Base-by-base conservation (phyloP, 2,113 vertebrate species). In the Rhinopomastus cyanomelas region DNA sequence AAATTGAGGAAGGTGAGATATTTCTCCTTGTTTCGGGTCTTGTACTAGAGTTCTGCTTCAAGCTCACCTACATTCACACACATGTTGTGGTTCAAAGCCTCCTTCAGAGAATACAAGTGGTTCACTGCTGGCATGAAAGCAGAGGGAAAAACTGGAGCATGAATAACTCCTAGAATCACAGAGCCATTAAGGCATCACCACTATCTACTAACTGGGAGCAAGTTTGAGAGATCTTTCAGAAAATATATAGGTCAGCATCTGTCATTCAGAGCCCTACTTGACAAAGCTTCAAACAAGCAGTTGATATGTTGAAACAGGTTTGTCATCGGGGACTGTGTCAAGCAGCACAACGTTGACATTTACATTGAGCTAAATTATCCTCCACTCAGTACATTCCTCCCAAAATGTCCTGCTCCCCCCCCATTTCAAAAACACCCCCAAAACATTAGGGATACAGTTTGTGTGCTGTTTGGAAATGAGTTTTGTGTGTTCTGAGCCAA, bases 141-240 rank as follows among this genome's bases (percentile, higher is more conserved):
- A 77, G 76, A 95, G 85, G 78, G 18, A 85, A 92, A 96, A 96
- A 96, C 57, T 96, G 95, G 95, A 95, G 95, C 95, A 95, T 96
- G 90, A 96, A 90, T 96, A 96, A 96, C 92, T 95, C 80, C 84
- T 64, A 44, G 92, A 91, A 88, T 90, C 92, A 91, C 90, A 95
- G 86, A 95, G 88, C 92, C 88, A 95, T 96, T 95, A 96, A 94
- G 88, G 92, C 93, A 72, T 81, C 77, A 62, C 56, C 76, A 89
- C 61, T 49, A 37, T 75, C 87, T 89, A 67, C 93, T 92, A 61
- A 91, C 93, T 89, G 66, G 73, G 49, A 96, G 93, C 77, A 92
- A 96, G 77, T 95, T 93, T 90, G 0, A 67, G 77, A 78, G 94
- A 93, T 84, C 95, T 90, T 95, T 86, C 82, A 81, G 88, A 44